phyloP scores from a whole-genome alignment of 2,113 vertebrate genomes.

The Hippocampus guttulatus region DNA sequence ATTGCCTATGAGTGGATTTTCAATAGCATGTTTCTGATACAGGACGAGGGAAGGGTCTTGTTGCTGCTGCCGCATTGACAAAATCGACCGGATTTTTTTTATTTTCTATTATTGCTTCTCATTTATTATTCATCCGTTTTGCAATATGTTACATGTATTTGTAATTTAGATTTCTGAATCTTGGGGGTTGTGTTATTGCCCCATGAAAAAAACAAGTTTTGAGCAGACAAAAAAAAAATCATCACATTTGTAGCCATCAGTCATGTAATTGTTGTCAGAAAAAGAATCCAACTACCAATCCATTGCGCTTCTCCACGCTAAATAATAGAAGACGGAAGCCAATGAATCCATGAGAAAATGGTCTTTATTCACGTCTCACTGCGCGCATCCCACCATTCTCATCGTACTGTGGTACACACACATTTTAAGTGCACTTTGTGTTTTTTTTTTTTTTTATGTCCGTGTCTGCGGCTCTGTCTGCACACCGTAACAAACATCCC shows the following conservation, averaged over 20 bases:
- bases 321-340: constrained; percentile 68
- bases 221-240: constrained; percentile 22
- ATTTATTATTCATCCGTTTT: background rate
- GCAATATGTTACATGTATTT: background rate
- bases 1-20: constrained; percentile 63
- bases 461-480: constrained; percentile 26
- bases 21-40: constrained; percentile 30
- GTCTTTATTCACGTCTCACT: constrained; percentile 70
- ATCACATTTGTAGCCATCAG: constrained; percentile 49
- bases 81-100: background rate
- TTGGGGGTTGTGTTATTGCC: background rate
- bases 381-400: constrained; percentile 47
- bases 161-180: background rate
- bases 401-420: constrained; percentile 24
- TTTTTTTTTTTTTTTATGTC: constrained; percentile 17
- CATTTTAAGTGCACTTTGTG: constrained; percentile 54
- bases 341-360: constrained; percentile 71
- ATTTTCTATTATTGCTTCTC: background rate
- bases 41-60: background rate
- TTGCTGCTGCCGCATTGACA: constrained; percentile 5
- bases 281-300: constrained; percentile 60
- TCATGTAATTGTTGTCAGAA: constrained; percentile 67
- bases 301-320: constrained; percentile 53
- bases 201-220: constrained; percentile 42
- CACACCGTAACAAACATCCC: constrained; percentile 33